Percentiles rank a stretch among this genome's conserved stretches.
Evolutionary conservation across 2,888 invertebrate species (phyloP).

Genomic region (Pollenia labialis): DNA sequence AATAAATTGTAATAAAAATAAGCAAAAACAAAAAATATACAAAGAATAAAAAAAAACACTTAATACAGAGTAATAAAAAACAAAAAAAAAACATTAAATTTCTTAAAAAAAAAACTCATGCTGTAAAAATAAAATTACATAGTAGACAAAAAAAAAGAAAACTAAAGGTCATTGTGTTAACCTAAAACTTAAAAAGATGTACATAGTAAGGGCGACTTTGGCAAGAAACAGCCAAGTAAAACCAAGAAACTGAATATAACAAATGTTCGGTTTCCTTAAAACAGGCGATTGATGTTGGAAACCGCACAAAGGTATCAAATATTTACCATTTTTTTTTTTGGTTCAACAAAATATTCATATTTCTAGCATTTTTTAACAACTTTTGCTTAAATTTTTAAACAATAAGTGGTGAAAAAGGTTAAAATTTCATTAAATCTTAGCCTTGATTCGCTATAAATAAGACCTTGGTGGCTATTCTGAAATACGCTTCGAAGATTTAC

Average conservation of each 20-base stretch:
- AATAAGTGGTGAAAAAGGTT: too few relatives aligned
- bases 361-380: too few relatives aligned
- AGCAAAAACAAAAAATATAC: background rate
- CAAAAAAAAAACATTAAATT: background rate
- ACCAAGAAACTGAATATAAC: background rate
- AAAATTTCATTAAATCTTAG: too few relatives aligned
- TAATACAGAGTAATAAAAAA: background rate
- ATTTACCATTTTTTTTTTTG: too few relatives aligned
- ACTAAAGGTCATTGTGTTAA: constrained; percentile 60
- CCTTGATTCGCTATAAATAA: too few relatives aligned
- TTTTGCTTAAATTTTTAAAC: too few relatives aligned
- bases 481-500: too few relatives aligned
- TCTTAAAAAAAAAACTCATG: constrained; percentile 3
- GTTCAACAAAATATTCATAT: too few relatives aligned
- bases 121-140: constrained; percentile 14
- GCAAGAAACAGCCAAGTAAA: background rate
- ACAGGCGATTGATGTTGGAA: too few relatives aligned
- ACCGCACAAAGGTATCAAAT: too few relatives aligned
- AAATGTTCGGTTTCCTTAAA: too few relatives aligned
- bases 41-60: background rate
- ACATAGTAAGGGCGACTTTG: background rate
- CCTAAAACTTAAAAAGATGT: constrained; percentile 39
- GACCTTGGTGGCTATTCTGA: too few relatives aligned
- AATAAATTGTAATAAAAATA: background rate
- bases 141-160: background rate